These are phyloP conservation scores for Tenualosa thibaudeaui DNA, from an alignment of 2,797 vertebrate species.

Conservation along the genomic window DNA sequence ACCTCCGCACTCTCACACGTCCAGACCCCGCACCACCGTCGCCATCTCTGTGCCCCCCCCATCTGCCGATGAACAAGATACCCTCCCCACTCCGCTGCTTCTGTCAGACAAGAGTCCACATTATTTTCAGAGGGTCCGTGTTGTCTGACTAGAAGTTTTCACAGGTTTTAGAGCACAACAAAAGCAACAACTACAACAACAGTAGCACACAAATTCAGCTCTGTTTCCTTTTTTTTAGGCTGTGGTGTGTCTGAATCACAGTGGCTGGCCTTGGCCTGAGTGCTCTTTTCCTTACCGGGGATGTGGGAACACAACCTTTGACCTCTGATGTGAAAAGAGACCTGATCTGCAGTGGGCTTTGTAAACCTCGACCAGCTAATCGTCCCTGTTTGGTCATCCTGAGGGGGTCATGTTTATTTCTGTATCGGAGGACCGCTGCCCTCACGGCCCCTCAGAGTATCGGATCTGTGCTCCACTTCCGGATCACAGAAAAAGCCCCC, in stretches of 20 bases:
- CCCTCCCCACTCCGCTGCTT: not conserved
- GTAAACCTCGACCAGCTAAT: not conserved
- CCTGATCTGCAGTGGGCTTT: not conserved
- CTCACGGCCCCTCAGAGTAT: not conserved
- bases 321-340: not conserved
- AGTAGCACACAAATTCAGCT: not conserved
- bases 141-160: not conserved
- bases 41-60: not conserved
- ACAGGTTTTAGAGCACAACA: not conserved
- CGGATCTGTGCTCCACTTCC: not conserved
- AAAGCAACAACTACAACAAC: not conserved
- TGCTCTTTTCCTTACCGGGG: not conserved
- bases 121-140: not conserved
- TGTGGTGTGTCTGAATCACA: not conserved
- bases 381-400: not conserved
- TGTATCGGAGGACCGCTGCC: not conserved
- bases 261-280: not conserved
- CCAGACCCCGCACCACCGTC: not conserved
- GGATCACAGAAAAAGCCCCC: constrained; percentile 35
- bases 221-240: not conserved
- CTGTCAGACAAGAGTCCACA: not conserved
- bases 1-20: not conserved
- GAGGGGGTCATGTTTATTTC: constrained; percentile 2
- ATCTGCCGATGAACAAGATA: not conserved
- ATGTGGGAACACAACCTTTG: not conserved